Evolutionary conservation across 2,888 invertebrate species (phyloP).

Genomic region (Pollenia griseotomentosa): DNA sequence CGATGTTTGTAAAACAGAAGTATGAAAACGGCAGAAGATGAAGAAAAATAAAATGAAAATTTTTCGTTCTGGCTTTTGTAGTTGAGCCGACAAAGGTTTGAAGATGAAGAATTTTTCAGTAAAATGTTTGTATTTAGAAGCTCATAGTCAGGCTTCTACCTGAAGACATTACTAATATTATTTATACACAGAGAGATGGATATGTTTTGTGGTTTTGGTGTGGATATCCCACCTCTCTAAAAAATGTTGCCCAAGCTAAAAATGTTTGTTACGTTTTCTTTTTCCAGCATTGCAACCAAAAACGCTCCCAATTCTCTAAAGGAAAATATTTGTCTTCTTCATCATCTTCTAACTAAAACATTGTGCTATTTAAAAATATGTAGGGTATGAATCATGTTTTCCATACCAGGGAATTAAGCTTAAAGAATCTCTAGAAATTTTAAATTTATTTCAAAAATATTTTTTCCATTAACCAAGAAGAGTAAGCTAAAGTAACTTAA

Average conservation of each 20-base stretch:
- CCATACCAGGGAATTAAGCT: neutral
- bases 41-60: conserved; percentile 60
- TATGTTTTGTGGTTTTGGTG: conserved; percentile 64
- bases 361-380: conserved; percentile 63
- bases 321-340: conserved; percentile 62
- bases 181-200: neutral
- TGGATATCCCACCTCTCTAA: conserved; percentile 68
- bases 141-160: conserved; percentile 46
- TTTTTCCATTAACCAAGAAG: conserved; percentile 43
- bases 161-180: conserved; percentile 8
- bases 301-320: conserved; percentile 72
- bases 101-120: conserved; percentile 59
- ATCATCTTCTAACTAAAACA: conserved; percentile 11
- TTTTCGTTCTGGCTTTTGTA: conserved; percentile 60
- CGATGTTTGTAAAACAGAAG: conserved; percentile 10
- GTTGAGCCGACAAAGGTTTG: conserved; percentile 69
- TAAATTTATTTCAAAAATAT: neutral
- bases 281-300: conserved; percentile 1
- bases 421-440: neutral
- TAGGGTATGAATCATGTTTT: conserved; percentile 65
- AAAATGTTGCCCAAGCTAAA: conserved; percentile 53
- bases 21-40: conserved; percentile 39
- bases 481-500: neutral
- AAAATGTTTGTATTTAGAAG: conserved; percentile 54
- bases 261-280: neutral